phyloP scores from a whole-genome alignment of 2,113 vertebrate genomes.

The Oreotrochilus melanogaster region DNA sequence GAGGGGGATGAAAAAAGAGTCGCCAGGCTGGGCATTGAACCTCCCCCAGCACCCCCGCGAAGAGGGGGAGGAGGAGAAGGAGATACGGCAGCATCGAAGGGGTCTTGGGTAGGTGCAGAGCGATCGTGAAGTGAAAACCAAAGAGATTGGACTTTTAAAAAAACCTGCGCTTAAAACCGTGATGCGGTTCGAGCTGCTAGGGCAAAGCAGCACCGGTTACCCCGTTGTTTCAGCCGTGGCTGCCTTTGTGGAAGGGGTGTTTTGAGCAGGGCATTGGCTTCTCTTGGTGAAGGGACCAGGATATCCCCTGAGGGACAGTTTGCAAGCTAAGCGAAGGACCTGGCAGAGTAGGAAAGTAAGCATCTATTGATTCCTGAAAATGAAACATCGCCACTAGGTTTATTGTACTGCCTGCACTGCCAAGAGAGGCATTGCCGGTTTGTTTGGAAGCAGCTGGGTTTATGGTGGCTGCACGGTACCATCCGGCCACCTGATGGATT shows the following conservation, averaged over 20 bases:
- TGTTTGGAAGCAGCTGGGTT: background rate
- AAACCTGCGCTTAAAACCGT: accelerated
- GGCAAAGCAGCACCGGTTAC: no score
- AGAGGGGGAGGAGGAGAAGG: accelerated
- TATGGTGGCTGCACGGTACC: accelerated
- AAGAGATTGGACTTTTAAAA: background rate
- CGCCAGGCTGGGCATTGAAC: accelerated
- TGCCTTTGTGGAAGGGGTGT: background rate
- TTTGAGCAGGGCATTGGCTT: no score
- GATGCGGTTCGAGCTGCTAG: background rate
- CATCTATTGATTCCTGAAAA: background rate
- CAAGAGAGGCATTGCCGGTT: background rate
- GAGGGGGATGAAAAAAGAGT: background rate
- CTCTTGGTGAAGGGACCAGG: no score
- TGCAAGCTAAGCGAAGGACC: no score
- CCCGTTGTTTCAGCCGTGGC: background rate
- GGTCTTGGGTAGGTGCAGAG: accelerated
- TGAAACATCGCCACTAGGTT: background rate
- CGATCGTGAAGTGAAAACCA: accelerated
- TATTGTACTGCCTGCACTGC: accelerated
- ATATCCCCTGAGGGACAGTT: no score
- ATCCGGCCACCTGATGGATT: accelerated
- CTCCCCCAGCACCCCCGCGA: no score
- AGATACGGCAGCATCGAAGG: accelerated
- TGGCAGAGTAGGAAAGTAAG: background rate